Percentiles rank a stretch among this genome's conserved stretches.
Evolutionary conservation across 2,888 invertebrate species (phyloP).

Genomic region (Sesamia inferens): DNA sequence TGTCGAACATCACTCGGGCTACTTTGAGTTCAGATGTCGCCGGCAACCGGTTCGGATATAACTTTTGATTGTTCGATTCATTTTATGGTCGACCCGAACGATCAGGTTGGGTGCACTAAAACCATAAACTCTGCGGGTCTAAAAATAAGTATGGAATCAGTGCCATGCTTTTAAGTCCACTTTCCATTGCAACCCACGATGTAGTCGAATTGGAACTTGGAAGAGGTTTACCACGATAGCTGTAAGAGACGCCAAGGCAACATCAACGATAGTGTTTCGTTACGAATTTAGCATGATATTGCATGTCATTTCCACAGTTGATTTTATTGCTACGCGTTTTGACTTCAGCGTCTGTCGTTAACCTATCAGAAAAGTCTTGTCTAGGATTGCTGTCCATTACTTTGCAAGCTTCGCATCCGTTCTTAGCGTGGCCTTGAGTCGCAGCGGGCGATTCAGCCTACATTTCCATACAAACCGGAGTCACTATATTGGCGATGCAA

Average conservation of each 20-base stretch:
- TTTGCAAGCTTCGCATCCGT: not conserved
- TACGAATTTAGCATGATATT: not conserved
- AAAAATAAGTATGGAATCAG: constrained; percentile 29
- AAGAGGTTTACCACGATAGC: not conserved
- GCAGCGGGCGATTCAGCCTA: not conserved
- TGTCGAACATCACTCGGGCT: constrained; percentile 44
- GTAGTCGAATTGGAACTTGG: fast-evolving
- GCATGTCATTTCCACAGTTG: not conserved
- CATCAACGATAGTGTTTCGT: not conserved
- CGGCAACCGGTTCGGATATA: constrained; percentile 38
- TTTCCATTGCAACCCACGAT: not conserved
- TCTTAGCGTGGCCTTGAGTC: too few relatives aligned
- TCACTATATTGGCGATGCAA: too few relatives aligned
- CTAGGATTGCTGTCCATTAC: not conserved
- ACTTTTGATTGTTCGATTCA: constrained; percentile 30
- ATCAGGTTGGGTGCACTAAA: constrained; percentile 22
- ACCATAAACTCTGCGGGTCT: constrained; percentile 14
- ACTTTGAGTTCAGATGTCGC: constrained; percentile 46
- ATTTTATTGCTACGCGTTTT: not conserved
- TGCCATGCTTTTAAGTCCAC: not conserved
- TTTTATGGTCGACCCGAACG: constrained; percentile 29
- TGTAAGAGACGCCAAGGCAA: not conserved
- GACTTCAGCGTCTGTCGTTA: not conserved
- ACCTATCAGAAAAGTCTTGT: not conserved
- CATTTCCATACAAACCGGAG: not conserved